A percentile compares a stretch with the other conserved stretches of the same genome.
Conservation (phyloP, 2,888 invertebrate species). For the Drosophila picticornis region DNA sequence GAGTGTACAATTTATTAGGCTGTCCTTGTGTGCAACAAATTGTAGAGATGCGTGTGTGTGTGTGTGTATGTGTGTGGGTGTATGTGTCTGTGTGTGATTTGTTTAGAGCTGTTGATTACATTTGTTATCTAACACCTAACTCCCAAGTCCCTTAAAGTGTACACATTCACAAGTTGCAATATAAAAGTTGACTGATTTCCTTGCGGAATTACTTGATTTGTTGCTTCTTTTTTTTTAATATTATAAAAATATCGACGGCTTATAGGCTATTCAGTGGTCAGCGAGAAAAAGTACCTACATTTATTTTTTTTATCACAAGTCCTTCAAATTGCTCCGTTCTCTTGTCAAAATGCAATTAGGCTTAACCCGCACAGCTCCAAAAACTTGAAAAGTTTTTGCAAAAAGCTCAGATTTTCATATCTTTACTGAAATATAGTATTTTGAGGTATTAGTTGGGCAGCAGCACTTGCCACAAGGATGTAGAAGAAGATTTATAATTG, state of each 20-base stretch:
- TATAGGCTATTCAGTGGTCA: not conserved
- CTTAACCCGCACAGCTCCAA: not conserved
- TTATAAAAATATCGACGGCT: not conserved
- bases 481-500: not conserved
- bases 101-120: slow-evolving; percentile 60
- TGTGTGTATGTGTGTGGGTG: slow-evolving; percentile 13
- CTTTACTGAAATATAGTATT: not conserved
- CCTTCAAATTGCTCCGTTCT: not conserved
- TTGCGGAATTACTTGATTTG: slow-evolving; percentile 9
- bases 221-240: not conserved
- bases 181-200: slow-evolving; percentile 23
- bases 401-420: not conserved
- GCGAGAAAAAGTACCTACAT: not conserved
- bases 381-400: not conserved
- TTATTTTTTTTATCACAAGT: not conserved
- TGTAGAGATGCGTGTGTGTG: slow-evolving; percentile 5
- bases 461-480: not conserved
- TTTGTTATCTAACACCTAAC: slow-evolving; percentile 17
- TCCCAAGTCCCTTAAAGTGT: not conserved
- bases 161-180: not conserved
- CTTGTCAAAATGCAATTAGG: not conserved
- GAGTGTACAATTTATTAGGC: slow-evolving; percentile 71
- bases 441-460: not conserved
- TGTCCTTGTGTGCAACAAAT: slow-evolving; percentile 44
- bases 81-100: slow-evolving; percentile 33